Evolutionary conservation across 2,888 invertebrate species (phyloP).

Genomic region (Tachina fera): DNA sequence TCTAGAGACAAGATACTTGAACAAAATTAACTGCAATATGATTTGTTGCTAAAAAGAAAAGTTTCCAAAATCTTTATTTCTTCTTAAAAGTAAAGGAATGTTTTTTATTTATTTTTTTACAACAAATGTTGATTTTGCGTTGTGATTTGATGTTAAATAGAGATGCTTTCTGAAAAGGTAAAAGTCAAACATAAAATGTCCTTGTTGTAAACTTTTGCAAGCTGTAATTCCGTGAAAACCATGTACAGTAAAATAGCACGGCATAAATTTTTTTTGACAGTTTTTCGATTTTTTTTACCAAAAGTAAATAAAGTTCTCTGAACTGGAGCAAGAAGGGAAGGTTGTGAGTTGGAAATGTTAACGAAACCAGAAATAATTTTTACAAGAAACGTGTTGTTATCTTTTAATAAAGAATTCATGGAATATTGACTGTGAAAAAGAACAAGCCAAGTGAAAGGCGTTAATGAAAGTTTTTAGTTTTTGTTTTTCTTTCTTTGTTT

Average conservation of each 20-base stretch:
- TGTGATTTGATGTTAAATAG: not conserved
- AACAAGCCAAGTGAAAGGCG: constrained; percentile 36
- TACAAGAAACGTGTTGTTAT: constrained; percentile 23
- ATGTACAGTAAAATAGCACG: not conserved
- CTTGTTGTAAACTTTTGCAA: constrained; percentile 53
- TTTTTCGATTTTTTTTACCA: not conserved
- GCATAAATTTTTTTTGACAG: constrained; percentile 29
- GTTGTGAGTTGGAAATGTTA: constrained; percentile 3
- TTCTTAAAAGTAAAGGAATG: not conserved
- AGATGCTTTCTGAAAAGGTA: constrained; percentile 7
- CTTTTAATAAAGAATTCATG: constrained; percentile 12
- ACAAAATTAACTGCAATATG: not conserved
- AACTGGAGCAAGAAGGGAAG: not conserved
- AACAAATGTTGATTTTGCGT: constrained; percentile 3
- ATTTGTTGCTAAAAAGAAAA: not conserved
- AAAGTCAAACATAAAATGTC: constrained; percentile 44
- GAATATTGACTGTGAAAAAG: constrained; percentile 30
- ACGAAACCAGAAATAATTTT: constrained; percentile 28
- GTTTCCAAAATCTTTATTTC: not conserved
- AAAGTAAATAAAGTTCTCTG: not conserved
- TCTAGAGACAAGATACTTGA: not conserved
- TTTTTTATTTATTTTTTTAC: not conserved
- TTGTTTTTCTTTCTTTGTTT: not conserved
- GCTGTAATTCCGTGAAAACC: constrained; percentile 21
- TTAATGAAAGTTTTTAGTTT: constrained; percentile 32